Evolutionary conservation across 2,113 vertebrate genomes (phyloP).

Genomic region (Peromyscus leucopus): DNA sequence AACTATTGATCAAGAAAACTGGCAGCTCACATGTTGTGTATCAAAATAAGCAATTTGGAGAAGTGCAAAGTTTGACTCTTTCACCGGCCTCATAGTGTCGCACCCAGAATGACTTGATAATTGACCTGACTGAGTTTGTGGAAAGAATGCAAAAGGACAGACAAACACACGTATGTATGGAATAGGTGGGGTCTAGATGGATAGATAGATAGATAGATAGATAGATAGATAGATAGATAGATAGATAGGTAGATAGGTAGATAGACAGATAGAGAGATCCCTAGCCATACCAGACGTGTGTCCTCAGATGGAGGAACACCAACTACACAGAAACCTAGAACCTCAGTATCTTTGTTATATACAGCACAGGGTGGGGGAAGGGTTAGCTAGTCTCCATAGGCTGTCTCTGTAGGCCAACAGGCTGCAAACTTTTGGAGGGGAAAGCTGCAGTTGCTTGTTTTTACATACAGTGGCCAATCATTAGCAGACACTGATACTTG

Average conservation of each 20-base stretch:
- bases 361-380: background rate
- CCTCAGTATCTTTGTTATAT: background rate
- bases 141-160: background rate
- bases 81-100: too few species aligned
- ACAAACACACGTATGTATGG: background rate
- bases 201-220: too few species aligned
- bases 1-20: background rate
- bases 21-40: background rate
- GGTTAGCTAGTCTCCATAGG: background rate
- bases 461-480: background rate
- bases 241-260: too few species aligned
- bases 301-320: background rate
- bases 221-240: too few species aligned
- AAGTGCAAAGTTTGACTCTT: background rate
- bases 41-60: background rate
- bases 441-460: background rate
- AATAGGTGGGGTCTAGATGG: background rate
- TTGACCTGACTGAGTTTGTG: background rate
- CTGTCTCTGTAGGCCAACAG: background rate
- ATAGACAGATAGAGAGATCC: too few species aligned
- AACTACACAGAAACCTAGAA: background rate
- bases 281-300: background rate
- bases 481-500: background rate
- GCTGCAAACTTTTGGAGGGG: background rate
- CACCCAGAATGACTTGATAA: background rate